Percentiles rank a stretch among this genome's conserved stretches.
Conservation (phyloP, 2,888 invertebrate species). For the Hanleya hanleyi region DNA sequence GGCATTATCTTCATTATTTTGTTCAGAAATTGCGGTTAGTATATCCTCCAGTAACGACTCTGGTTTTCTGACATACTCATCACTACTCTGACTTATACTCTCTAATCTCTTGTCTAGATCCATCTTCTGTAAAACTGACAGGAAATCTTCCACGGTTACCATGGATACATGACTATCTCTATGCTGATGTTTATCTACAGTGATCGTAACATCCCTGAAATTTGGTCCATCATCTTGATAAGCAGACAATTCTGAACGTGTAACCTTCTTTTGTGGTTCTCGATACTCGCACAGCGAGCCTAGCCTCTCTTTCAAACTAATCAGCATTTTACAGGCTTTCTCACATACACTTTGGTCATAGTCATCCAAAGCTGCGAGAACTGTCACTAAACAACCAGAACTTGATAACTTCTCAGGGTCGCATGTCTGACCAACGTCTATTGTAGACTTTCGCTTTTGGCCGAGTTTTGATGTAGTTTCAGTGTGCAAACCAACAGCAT, state of each 20-base stretch:
- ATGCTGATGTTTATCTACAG: neutral
- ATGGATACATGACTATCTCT: neutral
- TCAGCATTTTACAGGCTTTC: slow-evolving; percentile 30
- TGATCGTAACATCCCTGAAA: neutral
- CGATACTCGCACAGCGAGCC: no score
- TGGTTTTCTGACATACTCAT: slow-evolving; percentile 39
- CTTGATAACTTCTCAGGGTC: slow-evolving; percentile 2
- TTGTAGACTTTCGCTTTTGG: neutral
- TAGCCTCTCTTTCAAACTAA: neutral
- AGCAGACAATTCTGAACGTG: no score
- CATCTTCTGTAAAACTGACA: neutral
- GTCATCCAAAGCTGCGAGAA: slow-evolving; percentile 28
- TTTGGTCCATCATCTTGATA: neutral
- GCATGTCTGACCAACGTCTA: neutral
- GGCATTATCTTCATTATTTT: slow-evolving; percentile 36
- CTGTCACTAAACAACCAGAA: slow-evolving; percentile 17
- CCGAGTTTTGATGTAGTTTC: neutral
- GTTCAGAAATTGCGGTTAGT: slow-evolving; percentile 31
- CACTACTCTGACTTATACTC: slow-evolving; percentile 19
- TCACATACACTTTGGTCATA: slow-evolving; percentile 39
- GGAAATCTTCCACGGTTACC: neutral
- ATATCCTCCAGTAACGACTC: slow-evolving; percentile 45
- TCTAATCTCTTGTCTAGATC: slow-evolving; percentile 18
- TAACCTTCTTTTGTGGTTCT: no score
- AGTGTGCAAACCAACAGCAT: slow-evolving; percentile 8